These are phyloP conservation scores for Meda fulgida DNA, from an alignment of 2,797 vertebrate genomes.

Conservation along the genomic window DNA sequence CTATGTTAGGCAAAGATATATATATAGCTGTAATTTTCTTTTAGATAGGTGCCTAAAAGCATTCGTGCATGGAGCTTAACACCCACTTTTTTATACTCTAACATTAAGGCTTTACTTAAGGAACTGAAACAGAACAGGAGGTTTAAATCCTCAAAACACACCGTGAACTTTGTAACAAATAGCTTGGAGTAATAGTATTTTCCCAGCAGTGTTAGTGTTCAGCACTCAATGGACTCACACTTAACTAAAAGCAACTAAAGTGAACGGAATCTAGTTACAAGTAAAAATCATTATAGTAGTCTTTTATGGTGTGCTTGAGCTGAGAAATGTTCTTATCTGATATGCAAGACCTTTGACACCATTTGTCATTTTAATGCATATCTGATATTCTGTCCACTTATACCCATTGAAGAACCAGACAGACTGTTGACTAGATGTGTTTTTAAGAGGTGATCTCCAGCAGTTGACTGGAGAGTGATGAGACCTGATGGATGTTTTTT, in stretches of 20 bases:
- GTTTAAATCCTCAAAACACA: background rate
- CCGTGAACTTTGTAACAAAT: background rate
- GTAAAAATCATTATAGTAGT: constrained; percentile 12
- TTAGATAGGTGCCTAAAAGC: background rate
- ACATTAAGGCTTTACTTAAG: constrained; percentile 5
- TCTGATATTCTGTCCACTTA: constrained; percentile 12
- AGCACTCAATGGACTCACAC: background rate
- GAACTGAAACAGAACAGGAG: background rate
- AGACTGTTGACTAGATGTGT: constrained; percentile 19
- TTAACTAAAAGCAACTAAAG: constrained; percentile 13
- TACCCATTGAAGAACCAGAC: background rate
- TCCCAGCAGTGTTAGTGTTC: constrained; percentile 18
- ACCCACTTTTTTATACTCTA: background rate
- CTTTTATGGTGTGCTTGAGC: background rate
- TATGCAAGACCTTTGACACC: constrained; percentile 26
- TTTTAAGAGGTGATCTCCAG: constrained; percentile 12
- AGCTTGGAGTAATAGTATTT: background rate
- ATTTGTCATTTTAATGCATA: constrained; percentile 28
- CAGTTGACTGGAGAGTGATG: constrained; percentile 24
- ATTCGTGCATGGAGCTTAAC: background rate
- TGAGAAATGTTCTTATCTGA: constrained; percentile 17
- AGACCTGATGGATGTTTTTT: constrained; percentile 36
- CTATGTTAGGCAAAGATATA: background rate
- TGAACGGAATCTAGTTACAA: background rate
- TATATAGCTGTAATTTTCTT: background rate